Conservation (phyloP, 2,888 invertebrate genomes). For the Molorchus minor region DNA sequence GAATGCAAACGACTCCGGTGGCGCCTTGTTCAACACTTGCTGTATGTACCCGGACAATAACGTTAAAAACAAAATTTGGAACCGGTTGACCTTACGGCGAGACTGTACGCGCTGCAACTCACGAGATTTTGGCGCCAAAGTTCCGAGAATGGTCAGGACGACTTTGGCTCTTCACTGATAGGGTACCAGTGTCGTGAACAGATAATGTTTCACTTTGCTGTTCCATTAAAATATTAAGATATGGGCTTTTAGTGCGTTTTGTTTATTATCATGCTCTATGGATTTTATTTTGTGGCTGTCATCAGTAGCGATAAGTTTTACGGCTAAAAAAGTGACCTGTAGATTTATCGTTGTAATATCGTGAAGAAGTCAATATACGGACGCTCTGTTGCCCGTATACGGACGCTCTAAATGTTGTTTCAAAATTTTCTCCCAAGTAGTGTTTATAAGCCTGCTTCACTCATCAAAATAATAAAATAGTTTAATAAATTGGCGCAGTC, state of each 20-base stretch:
- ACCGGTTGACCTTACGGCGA: conserved; percentile 14
- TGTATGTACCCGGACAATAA: background rate
- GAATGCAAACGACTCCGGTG: background rate
- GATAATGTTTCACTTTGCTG: conserved; percentile 14
- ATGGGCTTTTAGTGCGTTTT: background rate
- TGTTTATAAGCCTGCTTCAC: too few relatives aligned
- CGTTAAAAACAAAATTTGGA: conserved; percentile 15
- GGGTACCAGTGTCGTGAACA: background rate
- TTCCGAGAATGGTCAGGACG: background rate
- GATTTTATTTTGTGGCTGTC: background rate
- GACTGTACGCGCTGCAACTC: conserved; percentile 1
- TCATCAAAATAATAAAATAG: too few relatives aligned
- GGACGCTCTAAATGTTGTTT: too few relatives aligned
- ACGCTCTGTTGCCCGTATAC: too few relatives aligned
- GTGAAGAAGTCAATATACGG: too few relatives aligned
- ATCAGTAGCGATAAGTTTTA: background rate
- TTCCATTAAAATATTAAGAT: conserved; percentile 18
- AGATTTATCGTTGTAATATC: too few relatives aligned
- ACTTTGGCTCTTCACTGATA: conserved; percentile 12
- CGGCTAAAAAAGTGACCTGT: too few relatives aligned
- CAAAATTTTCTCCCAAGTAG: too few relatives aligned
- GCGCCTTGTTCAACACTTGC: background rate
- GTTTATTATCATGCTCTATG: background rate
- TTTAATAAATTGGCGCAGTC: too few relatives aligned
- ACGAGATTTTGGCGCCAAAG: conserved; percentile 17